Evolutionary conservation across 2,797 vertebrate species (phyloP), one percentile per base, ranked within the genome.

Genomic region (Hylomyscus alleni): DNA sequence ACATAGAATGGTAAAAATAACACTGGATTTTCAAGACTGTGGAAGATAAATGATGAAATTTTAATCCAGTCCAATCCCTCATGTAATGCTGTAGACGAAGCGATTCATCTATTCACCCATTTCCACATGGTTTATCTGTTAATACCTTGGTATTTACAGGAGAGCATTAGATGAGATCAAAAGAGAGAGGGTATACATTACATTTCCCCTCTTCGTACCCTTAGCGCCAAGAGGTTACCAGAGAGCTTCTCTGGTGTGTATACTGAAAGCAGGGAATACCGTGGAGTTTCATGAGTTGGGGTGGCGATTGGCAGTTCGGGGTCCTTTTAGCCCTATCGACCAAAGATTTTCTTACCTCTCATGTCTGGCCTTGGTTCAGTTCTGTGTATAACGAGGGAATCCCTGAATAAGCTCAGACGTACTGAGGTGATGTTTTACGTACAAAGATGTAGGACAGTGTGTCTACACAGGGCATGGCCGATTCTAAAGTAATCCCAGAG

Each of bases 11-110:
- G 89, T 84, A 82, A 97, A 95, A 97, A 97, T 91, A 93, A 96
- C 75, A 22, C 24, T 31, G 60, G 82, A n/a, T 9, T 3, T 80
- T 40, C 50, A 58, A 69, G 90, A 52, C 56, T 60, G 29, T 31
- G 19, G 80, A 77, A 88, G 92, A 90, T 90, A 95, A 89, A 90
- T 56, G 94, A 96, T 95, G 95, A 88, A 56, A 93, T 86, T 73
- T 95, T 97, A 98, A 97, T 97, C 97, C 95, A 6, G 47, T 94
- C 54, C 92, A 95, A 97, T 95, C 96, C 91, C 20, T 72, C 20
- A 2, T 87, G 88, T 94, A 96, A 96, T 95, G 50, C 90, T 14
- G 60, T 14, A 6, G 80, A 67, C 82, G 83, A 84, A 93, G 83
- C 81, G 86, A 15, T 93, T 93, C 93, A 95, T 97, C 95, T 95